Evolutionary conservation across 2,113 vertebrate species (phyloP), one percentile per base, ranked within the genome.

Genomic region (Epinephelus fuscoguttatus): DNA sequence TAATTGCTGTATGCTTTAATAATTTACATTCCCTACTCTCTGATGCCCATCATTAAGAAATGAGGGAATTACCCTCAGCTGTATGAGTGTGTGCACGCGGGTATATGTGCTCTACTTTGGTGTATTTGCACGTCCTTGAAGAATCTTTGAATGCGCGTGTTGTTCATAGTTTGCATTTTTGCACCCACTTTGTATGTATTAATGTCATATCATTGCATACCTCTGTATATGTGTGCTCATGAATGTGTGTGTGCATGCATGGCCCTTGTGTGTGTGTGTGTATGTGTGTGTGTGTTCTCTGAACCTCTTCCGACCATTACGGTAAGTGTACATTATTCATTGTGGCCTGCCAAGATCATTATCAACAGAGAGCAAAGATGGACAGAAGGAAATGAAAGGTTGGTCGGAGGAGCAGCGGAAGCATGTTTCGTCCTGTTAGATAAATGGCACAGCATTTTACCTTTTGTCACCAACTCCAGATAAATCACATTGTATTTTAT

Each of bases 1-100:
- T 94, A 93, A 94, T 92, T 93, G 91, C 91, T 85, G 80, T 76
- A 84, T 81, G 75, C 84, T 89, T 94, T 86, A 92, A 94, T 93
- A 93, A 93, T 93, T 93, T 81, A 93, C 73, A 83, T 73, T 69
- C 63, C 68, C 64, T 78, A 21, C 79, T 77, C 89, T 89, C 90
- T 84, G 84, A 87, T 91, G 88, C 80, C 78, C 63, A 84, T 94
- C 91, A 91, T 91, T 91, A 93, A 84, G 84, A 88, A 86, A 88
- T 83, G 84, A 87, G 81, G 79, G 84, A 90, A 88, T 82, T 82
- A 87, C 70, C 74, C 78, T 77, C 25, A 53, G 71, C 78, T 53
- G 70, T 30, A 50, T 71, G 27, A 75, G 75, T 69, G 60, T 42
- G 47, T 76, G 69, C 12, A 21, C 23, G 18, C 0, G 19, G 19